These are phyloP conservation scores for Pituophis catenifer DNA, from an alignment of 2,113 vertebrate genomes.

Conservation along the genomic window DNA sequence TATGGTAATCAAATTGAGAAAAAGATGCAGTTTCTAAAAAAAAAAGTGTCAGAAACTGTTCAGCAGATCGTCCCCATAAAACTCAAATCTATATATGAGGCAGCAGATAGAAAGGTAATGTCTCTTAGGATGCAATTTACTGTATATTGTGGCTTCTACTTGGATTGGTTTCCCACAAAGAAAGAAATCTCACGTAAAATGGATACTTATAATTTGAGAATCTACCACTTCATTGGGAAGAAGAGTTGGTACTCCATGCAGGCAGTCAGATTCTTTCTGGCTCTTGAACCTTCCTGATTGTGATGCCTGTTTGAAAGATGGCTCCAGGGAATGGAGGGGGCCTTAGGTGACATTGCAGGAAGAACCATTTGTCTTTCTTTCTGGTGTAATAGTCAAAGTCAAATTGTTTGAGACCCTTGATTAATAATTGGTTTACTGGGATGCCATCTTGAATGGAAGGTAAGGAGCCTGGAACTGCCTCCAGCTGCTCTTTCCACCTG, in stretches of 20 bases:
- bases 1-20: neutral
- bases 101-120: neutral
- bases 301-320: neutral
- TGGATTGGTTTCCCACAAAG: neutral
- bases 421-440: neutral
- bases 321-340: neutral
- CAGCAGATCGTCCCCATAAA: neutral
- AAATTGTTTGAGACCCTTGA: neutral
- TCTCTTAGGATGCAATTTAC: neutral
- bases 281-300: neutral
- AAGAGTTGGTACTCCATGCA: neutral
- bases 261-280: neutral
- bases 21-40: neutral
- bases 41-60: neutral
- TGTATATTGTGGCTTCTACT: neutral
- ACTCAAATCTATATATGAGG: neutral
- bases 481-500: neutral
- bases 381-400: neutral
- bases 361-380: neutral
- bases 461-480: neutral
- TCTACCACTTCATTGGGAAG: neutral
- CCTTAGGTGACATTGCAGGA: neutral
- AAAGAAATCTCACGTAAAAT: neutral
- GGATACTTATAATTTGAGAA: neutral
- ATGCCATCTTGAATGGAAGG: neutral